Evolutionary conservation across 2,113 vertebrate genomes (phyloP), one percentile per base, ranked within the genome.

Genomic region (Copsychus sechellarum): DNA sequence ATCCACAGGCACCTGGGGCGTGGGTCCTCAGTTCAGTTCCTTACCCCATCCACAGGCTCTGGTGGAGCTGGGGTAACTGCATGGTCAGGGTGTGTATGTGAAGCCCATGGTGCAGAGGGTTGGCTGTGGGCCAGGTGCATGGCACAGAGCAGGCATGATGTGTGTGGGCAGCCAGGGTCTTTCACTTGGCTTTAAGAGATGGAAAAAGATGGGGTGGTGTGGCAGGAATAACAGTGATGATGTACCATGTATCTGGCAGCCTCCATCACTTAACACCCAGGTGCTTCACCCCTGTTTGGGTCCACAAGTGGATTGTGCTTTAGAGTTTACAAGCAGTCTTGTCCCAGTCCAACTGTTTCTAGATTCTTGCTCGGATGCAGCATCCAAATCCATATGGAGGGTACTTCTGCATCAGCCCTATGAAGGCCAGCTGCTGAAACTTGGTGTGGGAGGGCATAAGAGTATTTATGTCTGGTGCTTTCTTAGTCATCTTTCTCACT

Each of bases 1-100:
- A 36, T 26, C 24, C 19, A 4, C 4, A 24, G 33, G 15, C 2
- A 4, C 29, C 11, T 0, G 0, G 19, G n/a, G 29, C 10, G 4
- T 1, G 8, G 33, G 54, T 34, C 5, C 51, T 34, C 21, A 66
- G 12, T n/a, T 9, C 23, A 14, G 42, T 16, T 40, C 19, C 28
- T 34, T 24, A 48, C 3, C 10, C 20, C 16, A 29, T n/a, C 25
- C 42, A 3, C 3, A 14, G 24, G 34, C 9, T 4, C 11, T 17
- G 57, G 22, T 23, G 14, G 8, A 0, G 0, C 23, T 45, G 47
- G n/a, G 8, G 2, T 82, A 12, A 13, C 11, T 22, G 38, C 22
- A 1, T 6, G 22, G n/a, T 31, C 36, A 5, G 50, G 25, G 12
- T n/a, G n/a, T 72, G 31, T 33, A 4, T 20, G 13, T n/a, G 48